These are phyloP conservation scores for Agrilus mali DNA, from an alignment of 2,888 invertebrate species.

Conservation along the genomic window DNA sequence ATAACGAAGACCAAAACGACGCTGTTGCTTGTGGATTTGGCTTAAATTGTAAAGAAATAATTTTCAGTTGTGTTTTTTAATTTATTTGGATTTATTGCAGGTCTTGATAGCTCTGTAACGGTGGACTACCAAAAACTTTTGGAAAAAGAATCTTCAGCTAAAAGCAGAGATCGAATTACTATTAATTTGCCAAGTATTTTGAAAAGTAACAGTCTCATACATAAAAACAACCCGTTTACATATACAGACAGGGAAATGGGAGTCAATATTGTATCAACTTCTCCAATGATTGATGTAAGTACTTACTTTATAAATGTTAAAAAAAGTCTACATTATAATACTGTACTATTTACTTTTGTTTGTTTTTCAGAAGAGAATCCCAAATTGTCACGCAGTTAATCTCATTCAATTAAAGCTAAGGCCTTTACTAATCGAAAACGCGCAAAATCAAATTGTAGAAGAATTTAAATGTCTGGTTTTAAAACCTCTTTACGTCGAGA, in stretches of 20 bases:
- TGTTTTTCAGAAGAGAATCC: constrained; percentile 20
- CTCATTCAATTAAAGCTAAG: constrained; percentile 37
- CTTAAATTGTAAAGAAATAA: constrained; percentile 21
- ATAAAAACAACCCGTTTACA: constrained; percentile 34
- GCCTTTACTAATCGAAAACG: constrained; percentile 29
- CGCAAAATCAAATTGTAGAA: constrained; percentile 33
- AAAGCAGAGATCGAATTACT: constrained; percentile 25
- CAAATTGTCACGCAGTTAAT: constrained; percentile 32
- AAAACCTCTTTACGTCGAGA: constrained; percentile 36
- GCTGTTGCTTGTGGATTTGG: constrained; percentile 14
- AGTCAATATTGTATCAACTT: constrained; percentile 31
- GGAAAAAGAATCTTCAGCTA: constrained; percentile 21
- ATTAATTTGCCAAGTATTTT: constrained; percentile 32
- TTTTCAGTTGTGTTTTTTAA: constrained; percentile 1
- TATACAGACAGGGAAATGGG: constrained; percentile 33
- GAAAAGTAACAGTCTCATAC: constrained; percentile 31
- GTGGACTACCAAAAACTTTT: constrained; percentile 29
- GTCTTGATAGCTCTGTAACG: constrained; percentile 11
- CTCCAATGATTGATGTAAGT: constrained; percentile 27
- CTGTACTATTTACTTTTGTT: constrained; percentile 7
- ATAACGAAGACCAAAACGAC: constrained; percentile 7
- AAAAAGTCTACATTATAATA: too few species aligned
- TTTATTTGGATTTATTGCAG: constrained; percentile 3
- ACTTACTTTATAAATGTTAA: neutral
- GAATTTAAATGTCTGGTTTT: constrained; percentile 39